Conservation (phyloP, 1,140 invertebrate species). For the Teleogryllus occipitalis region DNA sequence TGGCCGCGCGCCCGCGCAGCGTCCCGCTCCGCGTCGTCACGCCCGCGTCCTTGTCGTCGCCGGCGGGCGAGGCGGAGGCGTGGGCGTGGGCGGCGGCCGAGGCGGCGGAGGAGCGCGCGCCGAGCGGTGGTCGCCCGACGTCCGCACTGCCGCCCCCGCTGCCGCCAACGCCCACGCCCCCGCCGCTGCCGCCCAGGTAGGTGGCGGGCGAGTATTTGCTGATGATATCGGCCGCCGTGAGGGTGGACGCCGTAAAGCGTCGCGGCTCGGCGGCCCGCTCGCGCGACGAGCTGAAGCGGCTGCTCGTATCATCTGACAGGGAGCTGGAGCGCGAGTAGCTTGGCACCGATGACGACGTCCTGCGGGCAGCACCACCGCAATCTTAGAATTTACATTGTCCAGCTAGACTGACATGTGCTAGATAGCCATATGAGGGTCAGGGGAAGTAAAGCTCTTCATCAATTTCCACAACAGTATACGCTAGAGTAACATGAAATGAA, state of each 20-base stretch:
- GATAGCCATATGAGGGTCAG: too few relatives aligned
- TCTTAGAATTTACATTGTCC: background rate
- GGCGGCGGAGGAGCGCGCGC: too few relatives aligned
- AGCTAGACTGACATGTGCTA: too few relatives aligned
- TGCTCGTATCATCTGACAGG: slow-evolving; percentile 13
- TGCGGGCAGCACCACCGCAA: background rate
- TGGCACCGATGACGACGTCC: background rate
- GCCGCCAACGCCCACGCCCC: background rate
- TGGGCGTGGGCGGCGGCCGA: too few relatives aligned
- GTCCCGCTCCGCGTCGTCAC: too few relatives aligned
- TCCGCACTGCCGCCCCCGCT: too few relatives aligned
- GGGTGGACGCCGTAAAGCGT: slow-evolving; percentile 8
- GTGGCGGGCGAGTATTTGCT: slow-evolving; percentile 15
- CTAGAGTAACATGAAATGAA: too few relatives aligned
- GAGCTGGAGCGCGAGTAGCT: slow-evolving; percentile 12
- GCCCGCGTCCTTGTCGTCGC: too few relatives aligned
- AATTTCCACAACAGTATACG: too few relatives aligned
- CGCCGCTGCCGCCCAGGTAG: background rate
- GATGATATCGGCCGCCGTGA: slow-evolving; percentile 11
- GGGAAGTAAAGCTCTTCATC: too few relatives aligned
- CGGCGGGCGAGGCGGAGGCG: too few relatives aligned
- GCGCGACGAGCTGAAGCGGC: background rate
- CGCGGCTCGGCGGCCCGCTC: background rate
- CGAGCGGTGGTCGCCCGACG: background rate
- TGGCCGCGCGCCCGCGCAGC: background rate